phyloP scores from a whole-genome alignment of 2,113 vertebrate genomes.

The Acrocephalus arundinaceus region DNA sequence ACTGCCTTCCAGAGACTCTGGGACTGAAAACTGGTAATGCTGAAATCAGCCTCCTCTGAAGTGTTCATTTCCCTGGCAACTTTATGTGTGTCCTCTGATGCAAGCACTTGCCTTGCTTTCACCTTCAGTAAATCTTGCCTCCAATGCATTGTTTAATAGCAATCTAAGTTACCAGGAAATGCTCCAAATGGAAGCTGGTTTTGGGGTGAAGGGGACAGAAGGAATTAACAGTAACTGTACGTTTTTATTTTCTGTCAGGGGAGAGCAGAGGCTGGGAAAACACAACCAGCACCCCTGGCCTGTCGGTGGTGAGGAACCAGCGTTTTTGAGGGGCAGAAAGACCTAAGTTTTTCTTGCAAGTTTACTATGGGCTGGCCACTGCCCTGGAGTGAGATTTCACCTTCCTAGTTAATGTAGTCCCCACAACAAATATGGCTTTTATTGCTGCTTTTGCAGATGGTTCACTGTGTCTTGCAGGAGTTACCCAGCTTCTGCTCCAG shows the following conservation, averaged over 20 bases:
- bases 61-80: background rate
- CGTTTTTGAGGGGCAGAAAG: background rate
- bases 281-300: rapidly evolving
- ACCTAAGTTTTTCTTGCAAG: background rate
- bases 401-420: background rate
- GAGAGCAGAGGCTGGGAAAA: background rate
- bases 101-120: background rate
- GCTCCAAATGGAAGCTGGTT: background rate
- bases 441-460: background rate
- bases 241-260: background rate
- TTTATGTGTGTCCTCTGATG: rapidly evolving
- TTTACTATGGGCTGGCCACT: background rate
- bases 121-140: background rate
- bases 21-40: background rate
- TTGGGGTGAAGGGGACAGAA: background rate
- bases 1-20: background rate
- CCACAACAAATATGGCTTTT: background rate
- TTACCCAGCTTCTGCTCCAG: rapidly evolving
- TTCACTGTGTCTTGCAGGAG: background rate
- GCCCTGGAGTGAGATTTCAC: background rate
- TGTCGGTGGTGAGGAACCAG: rapidly evolving
- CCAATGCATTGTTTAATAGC: background rate
- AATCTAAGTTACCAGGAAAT: background rate
- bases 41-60: background rate
- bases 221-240: background rate